Base-by-base conservation (phyloP, 2,888 invertebrate genomes). In the Hirtodrosophila cameraria region DNA sequence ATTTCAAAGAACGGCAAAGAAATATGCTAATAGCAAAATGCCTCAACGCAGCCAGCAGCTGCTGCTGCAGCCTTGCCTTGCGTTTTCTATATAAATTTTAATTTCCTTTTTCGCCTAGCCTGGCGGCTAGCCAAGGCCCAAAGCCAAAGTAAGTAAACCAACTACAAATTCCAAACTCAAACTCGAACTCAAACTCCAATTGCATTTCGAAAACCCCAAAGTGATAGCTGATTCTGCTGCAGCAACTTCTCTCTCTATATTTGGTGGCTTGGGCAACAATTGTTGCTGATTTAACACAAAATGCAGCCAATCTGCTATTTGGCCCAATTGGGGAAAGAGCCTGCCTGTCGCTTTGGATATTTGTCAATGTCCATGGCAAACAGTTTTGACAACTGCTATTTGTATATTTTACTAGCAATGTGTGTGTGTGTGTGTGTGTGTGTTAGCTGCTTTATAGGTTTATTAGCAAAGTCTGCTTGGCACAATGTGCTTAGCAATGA, bases 281-380 rank as follows among this genome's bases (percentile, higher is more conserved):
- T 84, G 79, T 79, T 79, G 78, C 79, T 84, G 82, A 79, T 67
- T 79, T 71, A 81, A 81, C 85, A 81, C 61, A 84, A 79, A 79
- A 71, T 74, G 65, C 85, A 84, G 85, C 71, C 82, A 79, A 79
- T 84, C 70, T 67, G 50, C 53, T 57, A 33, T 31, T 52, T 42
- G 42, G 38, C 15, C 25, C 43, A 18, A 57, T 15, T 33, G 35
- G 42, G 55, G 33, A 15, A 18, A 8, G 36, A 18, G 9, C 13
- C n/a, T 25, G n/a, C n/a, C 48, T 69, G 65, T 54, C 54, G 57
- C 63, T 62, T 73, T 77, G 77, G 63, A 73, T 74, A 84, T 79
- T 79, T 84, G 75, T 79, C 78, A 81, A 74, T 81, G 78, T 67
- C 62, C 50, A 57, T 15, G 45, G 59, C 45, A 43, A 61, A 75